Conservation (phyloP, 2,113 vertebrate genomes). For the Oncorhynchus clarkii region DNA sequence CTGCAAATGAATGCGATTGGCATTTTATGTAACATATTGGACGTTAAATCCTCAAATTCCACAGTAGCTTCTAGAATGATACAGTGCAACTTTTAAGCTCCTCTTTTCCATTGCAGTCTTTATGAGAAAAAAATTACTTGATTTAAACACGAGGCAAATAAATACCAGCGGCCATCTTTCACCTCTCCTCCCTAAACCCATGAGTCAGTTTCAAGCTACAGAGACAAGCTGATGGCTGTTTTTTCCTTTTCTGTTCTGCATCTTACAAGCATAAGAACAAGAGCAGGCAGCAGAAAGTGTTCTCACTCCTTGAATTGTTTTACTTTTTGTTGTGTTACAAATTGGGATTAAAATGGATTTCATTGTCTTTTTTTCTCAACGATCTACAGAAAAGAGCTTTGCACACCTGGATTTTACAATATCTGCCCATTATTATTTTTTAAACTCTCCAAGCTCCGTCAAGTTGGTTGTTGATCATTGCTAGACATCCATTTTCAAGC, state of each 20-base stretch:
- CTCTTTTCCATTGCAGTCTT: background rate
- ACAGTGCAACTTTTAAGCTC: background rate
- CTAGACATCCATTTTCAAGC: too few species aligned
- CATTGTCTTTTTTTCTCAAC: too few species aligned
- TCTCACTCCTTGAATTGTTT: too few species aligned
- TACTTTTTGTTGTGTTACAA: too few species aligned
- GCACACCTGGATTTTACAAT: too few species aligned
- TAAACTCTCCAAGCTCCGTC: too few species aligned
- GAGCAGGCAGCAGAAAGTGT: background rate
- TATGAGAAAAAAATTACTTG: background rate
- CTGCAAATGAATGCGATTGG: background rate
- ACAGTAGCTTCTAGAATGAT: background rate
- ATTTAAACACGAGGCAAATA: background rate
- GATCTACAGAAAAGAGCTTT: too few species aligned
- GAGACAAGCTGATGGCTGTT: conserved; percentile 25
- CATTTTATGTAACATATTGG: background rate
- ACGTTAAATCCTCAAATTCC: background rate
- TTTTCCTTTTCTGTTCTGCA: conserved; percentile 25
- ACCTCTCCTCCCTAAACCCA: background rate
- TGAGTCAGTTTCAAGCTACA: conserved; percentile 2
- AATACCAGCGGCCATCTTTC: background rate
- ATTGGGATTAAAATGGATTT: too few species aligned
- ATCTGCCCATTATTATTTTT: too few species aligned
- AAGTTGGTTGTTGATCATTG: too few species aligned
- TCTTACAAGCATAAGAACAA: background rate